Conservation (phyloP, 2,113 vertebrate genomes). For the Aepyceros melampus region DNA sequence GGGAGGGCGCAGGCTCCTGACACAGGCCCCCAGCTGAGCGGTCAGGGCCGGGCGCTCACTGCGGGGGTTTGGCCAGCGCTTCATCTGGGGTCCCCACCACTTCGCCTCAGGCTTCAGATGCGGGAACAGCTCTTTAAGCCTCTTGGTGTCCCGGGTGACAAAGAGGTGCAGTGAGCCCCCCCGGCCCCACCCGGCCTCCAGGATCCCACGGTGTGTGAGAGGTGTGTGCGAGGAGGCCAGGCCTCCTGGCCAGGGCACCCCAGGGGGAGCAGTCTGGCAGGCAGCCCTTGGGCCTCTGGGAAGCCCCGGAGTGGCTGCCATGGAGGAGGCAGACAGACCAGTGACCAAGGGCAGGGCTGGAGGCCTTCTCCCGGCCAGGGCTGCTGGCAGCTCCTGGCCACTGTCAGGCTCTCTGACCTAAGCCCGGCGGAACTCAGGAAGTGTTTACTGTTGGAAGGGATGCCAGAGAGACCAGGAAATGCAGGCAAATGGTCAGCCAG, state of each 20-base stretch:
- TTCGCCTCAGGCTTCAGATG: background rate
- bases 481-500: background rate
- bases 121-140: background rate
- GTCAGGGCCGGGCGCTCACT: rapidly evolving
- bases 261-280: rapidly evolving
- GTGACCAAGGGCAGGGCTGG: too few relatives aligned
- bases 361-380: background rate
- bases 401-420: background rate
- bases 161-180: background rate
- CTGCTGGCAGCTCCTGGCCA: background rate
- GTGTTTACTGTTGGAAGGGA: background rate
- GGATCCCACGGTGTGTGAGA: background rate
- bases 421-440: background rate
- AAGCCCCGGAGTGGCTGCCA: background rate
- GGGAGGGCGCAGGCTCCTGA: background rate
- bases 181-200: background rate
- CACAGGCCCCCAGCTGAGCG: background rate
- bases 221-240: background rate
- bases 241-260: background rate
- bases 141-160: background rate
- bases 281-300: background rate
- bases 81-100: background rate
- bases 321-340: background rate
- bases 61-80: rapidly evolving
- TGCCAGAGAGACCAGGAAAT: background rate